Evolutionary conservation across 2,888 invertebrate species (phyloP), one percentile per base, ranked within the genome.

Genomic region (Iselma pallidipennis): DNA sequence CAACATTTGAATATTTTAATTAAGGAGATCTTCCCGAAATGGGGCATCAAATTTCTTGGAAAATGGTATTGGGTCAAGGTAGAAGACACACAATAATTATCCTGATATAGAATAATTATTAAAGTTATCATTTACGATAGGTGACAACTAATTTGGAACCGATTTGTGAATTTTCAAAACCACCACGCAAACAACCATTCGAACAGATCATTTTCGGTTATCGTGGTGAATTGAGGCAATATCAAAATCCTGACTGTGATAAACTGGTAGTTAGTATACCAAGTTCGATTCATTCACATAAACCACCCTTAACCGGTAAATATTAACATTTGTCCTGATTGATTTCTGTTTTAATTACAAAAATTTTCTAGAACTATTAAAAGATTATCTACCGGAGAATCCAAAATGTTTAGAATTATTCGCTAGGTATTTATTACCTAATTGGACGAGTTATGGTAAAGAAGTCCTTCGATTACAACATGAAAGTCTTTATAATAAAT

Each of bases 231-330:
- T 64, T 59, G 1, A 68, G 76, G 0, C 63, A 62, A 6, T 55
- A 67, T 2, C 48, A 26, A 26, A 59, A 65, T 4, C 68, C 85
- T 67, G 80, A 84, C 2, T 78, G 85, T 65, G 80, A 85, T 4
- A 87, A 87, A 76, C 74, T 94, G 49, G 78, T 97, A 57, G 81
- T 93, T 16, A 95, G 95, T 80, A 85, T 95, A 21, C 97, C 98
- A 0, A 96, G 96, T 82, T 90, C 92, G 14, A 85, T 97, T 61
- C 97, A 98, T 82, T 98, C 98, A 0, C 95, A 96, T 79, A 98
- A 98, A 82, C 97, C 97, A 42, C 96, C 96, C 0, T 81, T 98
- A 57, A 75, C 85, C 70, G 89, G 91, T 87, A 84, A 83, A 59
- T 57, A n/a, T n/a, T n/a, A n/a, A n/a, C n/a, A n/a, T n/a, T n/a